Percentiles rank a stretch among this genome's conserved stretches.
phyloP scores from a whole-genome alignment of 2,888 invertebrate species.

The Drosophila fungiperda region DNA sequence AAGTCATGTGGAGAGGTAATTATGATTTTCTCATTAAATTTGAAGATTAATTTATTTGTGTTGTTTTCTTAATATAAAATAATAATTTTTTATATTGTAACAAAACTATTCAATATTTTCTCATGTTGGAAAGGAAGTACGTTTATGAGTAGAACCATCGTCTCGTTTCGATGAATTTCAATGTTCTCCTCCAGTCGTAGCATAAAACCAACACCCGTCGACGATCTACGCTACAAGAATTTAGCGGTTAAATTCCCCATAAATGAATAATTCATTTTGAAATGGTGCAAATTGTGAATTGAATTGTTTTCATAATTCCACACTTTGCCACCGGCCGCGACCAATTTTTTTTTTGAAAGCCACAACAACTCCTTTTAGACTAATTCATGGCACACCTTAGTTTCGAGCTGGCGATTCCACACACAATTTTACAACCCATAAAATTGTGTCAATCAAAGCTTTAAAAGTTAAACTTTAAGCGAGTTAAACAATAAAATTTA shows the following conservation, averaged over 20 bases:
- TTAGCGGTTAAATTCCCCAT: constrained; percentile 78
- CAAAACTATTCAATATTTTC: neutral
- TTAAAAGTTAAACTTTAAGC: neutral
- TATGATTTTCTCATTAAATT: neutral
- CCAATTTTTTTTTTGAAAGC: constrained; percentile 33
- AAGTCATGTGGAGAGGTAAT: neutral
- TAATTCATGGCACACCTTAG: constrained; percentile 24
- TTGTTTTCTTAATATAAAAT: neutral
- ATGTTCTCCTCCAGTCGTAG: constrained; percentile 21
- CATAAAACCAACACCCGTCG: constrained; percentile 33
- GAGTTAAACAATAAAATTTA: neutral
- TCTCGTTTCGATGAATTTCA: constrained; percentile 62
- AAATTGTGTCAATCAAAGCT: constrained; percentile 6
- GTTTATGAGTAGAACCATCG: constrained; percentile 43
- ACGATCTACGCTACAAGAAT: constrained; percentile 51
- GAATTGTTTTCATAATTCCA: constrained; percentile 71
- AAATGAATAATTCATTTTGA: constrained; percentile 80
- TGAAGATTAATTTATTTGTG: neutral
- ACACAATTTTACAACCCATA: constrained; percentile 7
- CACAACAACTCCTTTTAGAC: constrained; percentile 32
- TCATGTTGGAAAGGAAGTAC: constrained; percentile 10
- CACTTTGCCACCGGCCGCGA: constrained; percentile 36
- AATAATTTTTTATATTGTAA: neutral
- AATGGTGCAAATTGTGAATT: constrained; percentile 83
- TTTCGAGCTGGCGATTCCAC: constrained; percentile 2